Evolutionary conservation across 2,113 vertebrate genomes (phyloP).

Genomic region (Willisornis vidua): DNA sequence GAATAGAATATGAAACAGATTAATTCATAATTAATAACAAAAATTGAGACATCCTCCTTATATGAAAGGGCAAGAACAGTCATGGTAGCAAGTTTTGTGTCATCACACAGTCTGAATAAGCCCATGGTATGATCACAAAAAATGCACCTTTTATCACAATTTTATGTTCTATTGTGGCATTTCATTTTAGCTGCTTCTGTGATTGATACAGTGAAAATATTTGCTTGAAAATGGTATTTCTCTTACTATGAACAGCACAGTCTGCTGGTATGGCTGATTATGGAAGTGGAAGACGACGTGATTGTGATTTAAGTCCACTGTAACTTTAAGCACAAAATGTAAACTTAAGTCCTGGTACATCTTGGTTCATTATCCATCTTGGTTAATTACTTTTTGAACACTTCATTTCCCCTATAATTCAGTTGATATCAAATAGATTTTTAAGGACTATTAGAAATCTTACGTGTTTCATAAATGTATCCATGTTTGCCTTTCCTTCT

Average conservation of each 20-base stretch:
- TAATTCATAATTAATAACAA: neutral
- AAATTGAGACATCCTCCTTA: neutral
- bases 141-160: neutral
- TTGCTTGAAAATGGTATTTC: neutral
- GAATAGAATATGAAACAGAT: neutral
- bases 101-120: neutral
- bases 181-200: neutral
- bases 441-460: neutral
- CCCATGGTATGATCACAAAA: neutral
- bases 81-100: neutral
- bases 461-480: fast-evolving
- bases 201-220: neutral
- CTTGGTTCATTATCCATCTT: neutral
- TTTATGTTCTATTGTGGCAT: neutral
- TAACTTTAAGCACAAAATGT: neutral
- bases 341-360: neutral
- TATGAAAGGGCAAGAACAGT: neutral
- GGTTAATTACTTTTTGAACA: neutral
- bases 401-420: neutral
- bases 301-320: neutral
- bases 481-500: neutral
- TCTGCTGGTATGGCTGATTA: neutral
- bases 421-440: neutral
- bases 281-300: neutral
- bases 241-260: neutral